phyloP scores from a whole-genome alignment of 2,797 vertebrate genomes.

The Semotilus atromaculatus region DNA sequence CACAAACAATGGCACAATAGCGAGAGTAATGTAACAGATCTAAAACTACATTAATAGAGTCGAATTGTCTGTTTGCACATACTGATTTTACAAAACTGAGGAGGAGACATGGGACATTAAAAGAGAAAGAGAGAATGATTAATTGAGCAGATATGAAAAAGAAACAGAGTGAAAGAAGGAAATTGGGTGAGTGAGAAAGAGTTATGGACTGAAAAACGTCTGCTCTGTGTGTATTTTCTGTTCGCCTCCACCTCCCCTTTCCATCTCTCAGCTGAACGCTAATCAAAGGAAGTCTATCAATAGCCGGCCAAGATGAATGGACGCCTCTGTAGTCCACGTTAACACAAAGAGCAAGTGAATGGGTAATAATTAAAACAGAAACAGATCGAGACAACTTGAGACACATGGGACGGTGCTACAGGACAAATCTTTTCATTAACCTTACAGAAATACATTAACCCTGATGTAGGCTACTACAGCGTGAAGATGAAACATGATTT shows the following conservation, averaged over 20 bases:
- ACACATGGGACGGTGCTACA: conserved; percentile 28
- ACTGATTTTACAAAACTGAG: not conserved
- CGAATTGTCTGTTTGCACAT: conserved; percentile 9
- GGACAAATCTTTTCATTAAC: conserved; percentile 48
- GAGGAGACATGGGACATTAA: not conserved
- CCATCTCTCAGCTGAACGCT: conserved; percentile 31
- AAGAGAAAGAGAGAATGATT: not conserved
- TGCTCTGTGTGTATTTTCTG: conserved; percentile 1
- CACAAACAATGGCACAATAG: conserved; percentile 19
- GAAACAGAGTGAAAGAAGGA: conserved; percentile 4
- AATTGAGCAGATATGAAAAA: conserved; percentile 20
- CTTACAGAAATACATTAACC: conserved; percentile 47
- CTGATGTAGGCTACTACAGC: conserved; percentile 19
- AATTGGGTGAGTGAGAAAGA: conserved; percentile 10
- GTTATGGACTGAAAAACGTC: not conserved
- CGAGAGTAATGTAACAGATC: not conserved
- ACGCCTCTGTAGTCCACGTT: conserved; percentile 18
- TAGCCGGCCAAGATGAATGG: conserved; percentile 46
- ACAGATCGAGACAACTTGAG: conserved; percentile 33
- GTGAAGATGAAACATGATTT: conserved; percentile 35
- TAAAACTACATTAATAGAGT: conserved; percentile 9
- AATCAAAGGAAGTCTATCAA: conserved; percentile 55
- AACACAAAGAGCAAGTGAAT: conserved; percentile 46
- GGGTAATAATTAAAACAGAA: conserved; percentile 55
- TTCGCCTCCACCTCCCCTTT: not conserved